Evolutionary conservation across 2,113 vertebrate genomes (phyloP).

Genomic region (Chunga burmeisteri): DNA sequence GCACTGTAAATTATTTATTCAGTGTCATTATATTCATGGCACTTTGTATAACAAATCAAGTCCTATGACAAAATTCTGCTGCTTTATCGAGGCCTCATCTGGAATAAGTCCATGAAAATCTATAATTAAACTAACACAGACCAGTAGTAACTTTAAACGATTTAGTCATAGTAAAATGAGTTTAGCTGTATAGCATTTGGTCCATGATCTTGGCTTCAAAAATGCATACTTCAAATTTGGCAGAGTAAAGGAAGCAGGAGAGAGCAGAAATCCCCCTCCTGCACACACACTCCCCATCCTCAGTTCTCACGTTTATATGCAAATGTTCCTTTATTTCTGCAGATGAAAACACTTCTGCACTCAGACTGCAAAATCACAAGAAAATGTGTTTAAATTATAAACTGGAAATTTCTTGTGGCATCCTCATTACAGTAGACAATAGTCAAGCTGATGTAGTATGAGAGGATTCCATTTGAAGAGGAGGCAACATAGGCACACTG

Average conservation of each 20-base stretch:
- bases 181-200: conserved; percentile 24
- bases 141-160: neutral
- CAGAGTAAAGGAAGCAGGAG: neutral
- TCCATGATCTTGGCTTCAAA: conserved; percentile 38
- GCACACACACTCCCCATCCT: neutral
- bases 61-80: conserved; percentile 22
- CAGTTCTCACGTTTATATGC: conserved; percentile 14
- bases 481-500: neutral
- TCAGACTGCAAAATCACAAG: conserved; percentile 5
- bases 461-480: neutral
- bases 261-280: conserved; percentile 12
- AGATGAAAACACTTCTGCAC: conserved; percentile 9
- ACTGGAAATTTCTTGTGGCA: neutral
- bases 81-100: conserved; percentile 21
- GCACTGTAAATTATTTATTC: conserved; percentile 35
- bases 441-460: neutral
- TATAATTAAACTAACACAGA: conserved; percentile 44
- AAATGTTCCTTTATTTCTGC: conserved; percentile 26
- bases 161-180: conserved; percentile 44
- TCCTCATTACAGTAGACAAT: neutral
- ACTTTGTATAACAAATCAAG: conserved; percentile 7
- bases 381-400: neutral
- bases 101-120: conserved; percentile 32
- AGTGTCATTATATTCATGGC: conserved; percentile 11
- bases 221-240: conserved; percentile 14